These are phyloP conservation scores for Platypus cylindrus DNA, from an alignment of 2,888 invertebrate species.

Conservation along the genomic window DNA sequence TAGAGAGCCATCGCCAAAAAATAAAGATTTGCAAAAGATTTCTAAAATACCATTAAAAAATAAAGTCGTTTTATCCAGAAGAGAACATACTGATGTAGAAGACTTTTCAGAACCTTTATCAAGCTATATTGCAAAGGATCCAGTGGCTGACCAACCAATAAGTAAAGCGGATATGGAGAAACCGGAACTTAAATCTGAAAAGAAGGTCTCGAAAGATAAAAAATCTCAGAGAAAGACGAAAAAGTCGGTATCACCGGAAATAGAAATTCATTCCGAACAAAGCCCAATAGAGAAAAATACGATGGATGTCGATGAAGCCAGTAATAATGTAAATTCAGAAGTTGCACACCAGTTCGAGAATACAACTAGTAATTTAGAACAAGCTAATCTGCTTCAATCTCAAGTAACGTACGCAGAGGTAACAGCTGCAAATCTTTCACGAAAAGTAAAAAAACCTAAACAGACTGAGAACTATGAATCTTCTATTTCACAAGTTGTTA, in stretches of 20 bases:
- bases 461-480: too few species aligned
- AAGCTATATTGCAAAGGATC: too few species aligned
- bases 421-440: constrained; percentile 9
- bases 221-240: background rate
- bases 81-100: too few species aligned
- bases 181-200: background rate
- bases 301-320: background rate
- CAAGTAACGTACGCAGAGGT: constrained; percentile 13
- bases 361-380: constrained; percentile 9
- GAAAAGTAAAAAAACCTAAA: too few species aligned
- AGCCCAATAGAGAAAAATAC: too few species aligned
- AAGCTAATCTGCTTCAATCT: constrained; percentile 7
- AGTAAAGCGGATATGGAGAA: background rate
- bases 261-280: too few species aligned
- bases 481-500: constrained; percentile 3
- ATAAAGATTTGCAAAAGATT: constrained; percentile 1
- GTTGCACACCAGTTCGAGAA: constrained; percentile 3
- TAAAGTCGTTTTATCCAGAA: too few species aligned
- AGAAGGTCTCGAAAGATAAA: background rate
- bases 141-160: too few species aligned
- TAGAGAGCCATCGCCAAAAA: constrained; percentile 9
- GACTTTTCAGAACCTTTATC: too few species aligned
- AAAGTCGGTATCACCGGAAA: too few species aligned
- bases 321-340: constrained; percentile 2
- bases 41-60: too few species aligned